Base-by-base conservation (phyloP, 2,113 vertebrate genomes). In the Scatophagus argus region DNA sequence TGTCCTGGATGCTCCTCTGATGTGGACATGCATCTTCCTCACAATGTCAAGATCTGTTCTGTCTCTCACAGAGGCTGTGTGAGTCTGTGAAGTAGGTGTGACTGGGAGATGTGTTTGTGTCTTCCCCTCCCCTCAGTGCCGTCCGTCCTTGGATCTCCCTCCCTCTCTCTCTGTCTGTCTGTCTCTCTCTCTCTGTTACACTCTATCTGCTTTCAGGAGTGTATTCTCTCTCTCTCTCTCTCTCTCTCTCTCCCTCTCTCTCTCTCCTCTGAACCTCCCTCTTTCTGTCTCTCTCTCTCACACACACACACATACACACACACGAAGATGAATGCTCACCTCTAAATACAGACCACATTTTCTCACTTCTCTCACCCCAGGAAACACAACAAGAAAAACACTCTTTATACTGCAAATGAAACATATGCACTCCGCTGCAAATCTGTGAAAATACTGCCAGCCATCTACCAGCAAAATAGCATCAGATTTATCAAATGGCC, bases 81-180 rank as follows among this genome's bases (percentile, higher is more conserved):
- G 73, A 77, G 71, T 34, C 29, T 68, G 79, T 72, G 66, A 36
- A 63, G 66, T 62, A 43, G 77, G 84, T 85, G 79, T 76, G 79
- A 75, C 58, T 74, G 70, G 71, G 80, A 60, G 81, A 74, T 78
- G n/a, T n/a, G n/a, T 73, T 79, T 89, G 82, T 82, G 67, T 75
- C 77, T 70, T 79, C 76, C 46, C 84, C 84, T 79, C 76, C 89
- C 72, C 82, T 74, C 56, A 73, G 63, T 79, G 79, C 73, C 32
- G 81, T 51, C 83, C 92, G 85, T 90, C 92, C 77, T 92, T 91
- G 85, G 67, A 85, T 73, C 76, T 67, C 75, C 79, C 89, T 83
- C 77, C 77, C 75, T 79, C 85, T 86, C 73, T 70, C 67, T 51
- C 68, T 68, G 81, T 72, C 68, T 76, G 77, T 71, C 51, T 79